A percentile compares a stretch with the other conserved stretches of the same genome.
Conservation (phyloP, 1,140 invertebrate genomes). For the Coelopa frigida region DNA sequence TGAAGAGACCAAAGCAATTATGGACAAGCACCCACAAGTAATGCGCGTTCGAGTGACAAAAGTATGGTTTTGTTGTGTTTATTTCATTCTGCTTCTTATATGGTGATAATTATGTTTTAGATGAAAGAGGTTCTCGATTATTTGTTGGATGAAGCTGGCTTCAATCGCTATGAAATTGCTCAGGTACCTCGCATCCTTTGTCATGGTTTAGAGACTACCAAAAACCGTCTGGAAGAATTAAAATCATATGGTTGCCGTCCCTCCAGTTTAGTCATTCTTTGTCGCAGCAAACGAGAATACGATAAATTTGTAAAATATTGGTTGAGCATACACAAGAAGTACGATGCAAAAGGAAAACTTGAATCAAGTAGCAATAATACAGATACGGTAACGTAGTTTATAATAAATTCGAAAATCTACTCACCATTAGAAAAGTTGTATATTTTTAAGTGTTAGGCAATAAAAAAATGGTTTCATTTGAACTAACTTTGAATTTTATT, state of each 20-base stretch:
- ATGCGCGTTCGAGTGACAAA: conserved; percentile 46
- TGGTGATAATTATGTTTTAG: conserved; percentile 14
- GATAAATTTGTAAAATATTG: conserved; percentile 38
- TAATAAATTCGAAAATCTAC: too few species aligned
- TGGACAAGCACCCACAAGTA: conserved; percentile 45
- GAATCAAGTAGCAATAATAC: too few species aligned
- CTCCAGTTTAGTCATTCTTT: conserved; percentile 46
- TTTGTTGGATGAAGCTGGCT: conserved; percentile 45
- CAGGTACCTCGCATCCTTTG: conserved; percentile 47
- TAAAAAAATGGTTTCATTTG: too few species aligned
- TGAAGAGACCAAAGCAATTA: conserved; percentile 39
- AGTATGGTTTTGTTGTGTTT: conserved; percentile 20
- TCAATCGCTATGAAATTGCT: conserved; percentile 45
- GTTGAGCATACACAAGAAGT: too few species aligned
- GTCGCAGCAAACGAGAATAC: conserved; percentile 48
- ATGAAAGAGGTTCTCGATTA: conserved; percentile 49
- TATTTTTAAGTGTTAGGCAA: too few species aligned
- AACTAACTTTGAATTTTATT: too few species aligned
- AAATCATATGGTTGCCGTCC: conserved; percentile 41
- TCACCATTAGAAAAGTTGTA: too few species aligned
- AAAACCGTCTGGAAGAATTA: conserved; percentile 45
- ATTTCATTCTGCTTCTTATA: neutral
- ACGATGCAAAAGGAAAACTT: too few species aligned
- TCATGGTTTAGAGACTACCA: conserved; percentile 48
- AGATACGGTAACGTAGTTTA: too few species aligned